Conservation (phyloP, 92 coral and sea anemone genomes). For the Epizoanthus illoricatus region DNA sequence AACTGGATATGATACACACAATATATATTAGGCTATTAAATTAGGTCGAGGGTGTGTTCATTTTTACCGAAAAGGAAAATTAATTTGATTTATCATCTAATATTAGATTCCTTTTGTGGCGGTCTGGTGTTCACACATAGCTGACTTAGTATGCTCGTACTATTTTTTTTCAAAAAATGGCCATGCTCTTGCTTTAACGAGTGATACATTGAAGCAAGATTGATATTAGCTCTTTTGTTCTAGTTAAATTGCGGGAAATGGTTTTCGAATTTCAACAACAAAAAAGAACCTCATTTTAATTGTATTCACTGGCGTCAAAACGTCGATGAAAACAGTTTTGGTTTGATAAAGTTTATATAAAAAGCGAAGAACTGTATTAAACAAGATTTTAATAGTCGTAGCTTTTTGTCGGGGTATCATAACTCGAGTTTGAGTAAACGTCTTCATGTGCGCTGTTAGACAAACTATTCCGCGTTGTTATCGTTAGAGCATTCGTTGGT, state of each 20-base stretch:
- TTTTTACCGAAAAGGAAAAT: not conserved
- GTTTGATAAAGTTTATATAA: too few relatives aligned
- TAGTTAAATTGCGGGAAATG: not conserved
- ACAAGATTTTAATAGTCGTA: too few relatives aligned
- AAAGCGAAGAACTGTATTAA: too few relatives aligned
- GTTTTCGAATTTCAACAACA: not conserved
- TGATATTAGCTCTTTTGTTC: too few relatives aligned
- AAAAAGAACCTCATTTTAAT: not conserved
- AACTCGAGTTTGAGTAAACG: not conserved
- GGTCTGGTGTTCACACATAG: conserved; percentile 11
- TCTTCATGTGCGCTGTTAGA: not conserved
- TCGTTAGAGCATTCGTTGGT: not conserved
- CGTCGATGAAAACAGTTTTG: too few relatives aligned
- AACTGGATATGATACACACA: too few relatives aligned
- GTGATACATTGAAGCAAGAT: not conserved
- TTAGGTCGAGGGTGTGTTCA: not conserved
- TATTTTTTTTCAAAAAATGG: not conserved
- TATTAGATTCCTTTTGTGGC: not conserved
- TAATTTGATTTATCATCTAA: not conserved
- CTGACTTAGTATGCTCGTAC: not conserved
- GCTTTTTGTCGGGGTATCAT: too few relatives aligned
- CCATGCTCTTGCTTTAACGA: not conserved
- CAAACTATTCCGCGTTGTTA: conserved; percentile 26
- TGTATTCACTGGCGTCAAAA: too few relatives aligned
- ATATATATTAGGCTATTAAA: too few relatives aligned